A percentile compares a stretch with the other conserved stretches of the same genome.
Conservation (phyloP, 2,888 invertebrate species). For the Drosophila imparisetae region DNA sequence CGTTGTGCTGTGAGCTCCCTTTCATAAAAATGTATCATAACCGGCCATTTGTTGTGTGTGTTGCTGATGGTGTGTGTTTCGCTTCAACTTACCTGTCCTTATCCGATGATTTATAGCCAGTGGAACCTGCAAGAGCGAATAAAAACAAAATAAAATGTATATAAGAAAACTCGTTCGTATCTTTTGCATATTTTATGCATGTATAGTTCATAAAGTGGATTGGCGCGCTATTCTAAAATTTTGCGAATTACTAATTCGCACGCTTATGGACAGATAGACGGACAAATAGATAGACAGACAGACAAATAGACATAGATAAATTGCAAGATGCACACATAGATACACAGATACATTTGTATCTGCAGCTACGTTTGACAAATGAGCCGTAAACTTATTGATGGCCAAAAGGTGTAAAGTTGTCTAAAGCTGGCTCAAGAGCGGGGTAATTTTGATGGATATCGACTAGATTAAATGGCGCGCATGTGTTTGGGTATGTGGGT, state of each 20-base stretch:
- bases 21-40: constrained; percentile 68
- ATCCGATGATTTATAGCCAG: constrained; percentile 93
- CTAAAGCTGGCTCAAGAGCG: constrained; percentile 19
- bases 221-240: constrained; percentile 27
- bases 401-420: constrained; percentile 53
- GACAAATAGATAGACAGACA: constrained; percentile 16
- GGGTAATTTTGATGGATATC: constrained; percentile 65
- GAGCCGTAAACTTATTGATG: constrained; percentile 56
- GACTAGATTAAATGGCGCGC: constrained; percentile 20
- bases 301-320: constrained; percentile 24
- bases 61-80: constrained; percentile 44
- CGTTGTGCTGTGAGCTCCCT: constrained; percentile 15
- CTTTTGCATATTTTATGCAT: constrained; percentile 11
- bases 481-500: background rate
- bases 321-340: constrained; percentile 15
- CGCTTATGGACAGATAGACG: constrained; percentile 12
- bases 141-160: constrained; percentile 36
- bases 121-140: constrained; percentile 87
- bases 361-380: constrained; percentile 59
- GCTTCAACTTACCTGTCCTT: constrained; percentile 90
- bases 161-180: constrained; percentile 42
- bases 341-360: constrained; percentile 36
- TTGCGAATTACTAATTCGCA: constrained; percentile 13
- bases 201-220: constrained; percentile 4
- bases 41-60: constrained; percentile 54